A percentile compares a stretch with the other conserved stretches of the same genome.
Conservation (phyloP, 2,113 vertebrate genomes). For the Trachemys scripta region DNA sequence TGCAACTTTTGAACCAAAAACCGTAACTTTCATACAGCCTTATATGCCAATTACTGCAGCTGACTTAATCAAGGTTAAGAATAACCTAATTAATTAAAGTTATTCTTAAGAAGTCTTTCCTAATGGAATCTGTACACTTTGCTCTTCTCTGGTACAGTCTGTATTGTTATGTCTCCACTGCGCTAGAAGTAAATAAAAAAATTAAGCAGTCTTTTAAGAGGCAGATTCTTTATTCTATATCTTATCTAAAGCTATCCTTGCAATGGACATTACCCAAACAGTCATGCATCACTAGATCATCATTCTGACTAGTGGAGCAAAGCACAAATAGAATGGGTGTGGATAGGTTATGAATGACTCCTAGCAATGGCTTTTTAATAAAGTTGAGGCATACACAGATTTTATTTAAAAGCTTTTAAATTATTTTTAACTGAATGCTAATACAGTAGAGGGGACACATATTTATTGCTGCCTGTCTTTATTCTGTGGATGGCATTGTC, state of each 20-base stretch:
- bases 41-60: no score
- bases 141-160: constrained; percentile 14
- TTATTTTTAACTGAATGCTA: background rate
- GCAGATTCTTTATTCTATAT: background rate
- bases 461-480: background rate
- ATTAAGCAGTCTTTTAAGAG: background rate
- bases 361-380: background rate
- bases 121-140: background rate
- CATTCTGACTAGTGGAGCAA: background rate
- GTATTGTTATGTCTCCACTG: background rate
- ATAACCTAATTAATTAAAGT: no score
- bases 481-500: background rate
- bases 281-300: background rate
- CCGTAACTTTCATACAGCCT: no score
- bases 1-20: no score
- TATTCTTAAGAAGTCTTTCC: no score
- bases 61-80: no score
- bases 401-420: background rate
- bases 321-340: background rate
- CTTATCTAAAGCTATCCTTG: background rate
- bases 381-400: background rate
- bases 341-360: background rate
- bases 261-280: constrained; percentile 21
- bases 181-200: background rate
- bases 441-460: background rate